phyloP scores from a whole-genome alignment of 2,113 vertebrate species.

The Thalassarche chlororhynchos region DNA sequence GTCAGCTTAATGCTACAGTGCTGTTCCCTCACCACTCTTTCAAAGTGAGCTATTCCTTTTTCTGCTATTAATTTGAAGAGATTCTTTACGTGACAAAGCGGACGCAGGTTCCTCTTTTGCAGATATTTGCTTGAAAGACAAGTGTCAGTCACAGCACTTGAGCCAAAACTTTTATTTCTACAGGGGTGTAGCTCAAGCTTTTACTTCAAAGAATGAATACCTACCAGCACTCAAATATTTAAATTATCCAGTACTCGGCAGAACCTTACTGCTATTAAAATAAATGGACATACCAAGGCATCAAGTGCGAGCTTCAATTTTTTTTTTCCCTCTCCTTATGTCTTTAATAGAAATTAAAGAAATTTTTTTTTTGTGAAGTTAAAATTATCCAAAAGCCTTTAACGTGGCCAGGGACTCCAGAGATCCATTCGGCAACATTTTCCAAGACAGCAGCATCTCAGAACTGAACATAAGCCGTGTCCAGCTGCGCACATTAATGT shows the following conservation, averaged over 20 bases:
- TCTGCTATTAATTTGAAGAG: neutral
- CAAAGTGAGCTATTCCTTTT: neutral
- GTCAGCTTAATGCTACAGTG: neutral
- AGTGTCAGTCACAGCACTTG: neutral
- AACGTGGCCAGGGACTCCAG: neutral
- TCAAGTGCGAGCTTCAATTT: neutral
- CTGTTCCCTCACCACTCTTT: neutral
- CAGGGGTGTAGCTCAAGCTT: neutral
- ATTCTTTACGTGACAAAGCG: neutral
- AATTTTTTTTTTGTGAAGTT: neutral
- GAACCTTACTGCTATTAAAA: neutral
- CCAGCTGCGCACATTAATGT: neutral
- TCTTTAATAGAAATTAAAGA: neutral
- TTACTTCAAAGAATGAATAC: neutral
- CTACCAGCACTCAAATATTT: neutral
- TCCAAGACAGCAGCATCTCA: neutral
- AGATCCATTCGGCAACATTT: neutral
- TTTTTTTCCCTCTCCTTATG: rapidly evolving
- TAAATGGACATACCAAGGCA: neutral
- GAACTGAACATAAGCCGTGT: neutral
- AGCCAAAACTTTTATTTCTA: neutral
- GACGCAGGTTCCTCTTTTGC: neutral
- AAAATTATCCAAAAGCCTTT: neutral
- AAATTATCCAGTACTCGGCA: neutral
- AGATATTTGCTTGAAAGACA: neutral